Conservation (phyloP, 2,888 invertebrate species). For the Anaspis maculata region DNA sequence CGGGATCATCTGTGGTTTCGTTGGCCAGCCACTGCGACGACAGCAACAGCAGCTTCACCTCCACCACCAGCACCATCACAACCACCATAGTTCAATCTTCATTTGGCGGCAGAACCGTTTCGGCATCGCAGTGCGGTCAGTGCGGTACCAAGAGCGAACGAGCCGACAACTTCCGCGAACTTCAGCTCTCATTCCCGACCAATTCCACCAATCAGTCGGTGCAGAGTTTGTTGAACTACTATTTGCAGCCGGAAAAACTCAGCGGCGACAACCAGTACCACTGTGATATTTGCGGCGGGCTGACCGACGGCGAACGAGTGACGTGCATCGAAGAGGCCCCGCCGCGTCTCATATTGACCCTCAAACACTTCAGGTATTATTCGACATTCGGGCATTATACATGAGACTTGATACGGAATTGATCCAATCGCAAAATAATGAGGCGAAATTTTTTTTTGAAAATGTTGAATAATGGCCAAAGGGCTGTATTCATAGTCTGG, state of each 20-base stretch:
- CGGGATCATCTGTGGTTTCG: too few species aligned
- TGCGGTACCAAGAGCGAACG: conserved; percentile 67
- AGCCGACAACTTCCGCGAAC: conserved; percentile 71
- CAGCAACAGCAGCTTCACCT: too few species aligned
- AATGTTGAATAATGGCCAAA: too few species aligned
- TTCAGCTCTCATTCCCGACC: conserved; percentile 66
- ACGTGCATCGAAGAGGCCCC: conserved; percentile 66
- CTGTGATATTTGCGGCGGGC: conserved; percentile 65
- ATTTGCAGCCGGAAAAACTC: conserved; percentile 67
- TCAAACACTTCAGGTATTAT: conserved; percentile 76
- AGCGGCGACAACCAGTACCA: conserved; percentile 76
- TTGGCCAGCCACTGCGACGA: too few species aligned
- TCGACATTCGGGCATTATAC: too few species aligned
- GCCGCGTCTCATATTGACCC: conserved; percentile 66
- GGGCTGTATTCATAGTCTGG: too few species aligned
- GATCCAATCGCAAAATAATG: too few species aligned
- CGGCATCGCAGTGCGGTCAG: conserved; percentile 63
- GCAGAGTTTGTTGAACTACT: conserved; percentile 70
- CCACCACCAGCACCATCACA: neutral
- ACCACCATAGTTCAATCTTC: conserved; percentile 55
- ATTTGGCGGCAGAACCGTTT: conserved; percentile 69
- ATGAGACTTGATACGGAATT: too few species aligned
- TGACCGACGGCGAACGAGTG: conserved; percentile 69
- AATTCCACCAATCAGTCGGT: conserved; percentile 51
- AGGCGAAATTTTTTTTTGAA: too few species aligned